These are phyloP conservation scores for Microtus richardsoni DNA, from an alignment of 2,113 vertebrate genomes.

Conservation along the genomic window DNA sequence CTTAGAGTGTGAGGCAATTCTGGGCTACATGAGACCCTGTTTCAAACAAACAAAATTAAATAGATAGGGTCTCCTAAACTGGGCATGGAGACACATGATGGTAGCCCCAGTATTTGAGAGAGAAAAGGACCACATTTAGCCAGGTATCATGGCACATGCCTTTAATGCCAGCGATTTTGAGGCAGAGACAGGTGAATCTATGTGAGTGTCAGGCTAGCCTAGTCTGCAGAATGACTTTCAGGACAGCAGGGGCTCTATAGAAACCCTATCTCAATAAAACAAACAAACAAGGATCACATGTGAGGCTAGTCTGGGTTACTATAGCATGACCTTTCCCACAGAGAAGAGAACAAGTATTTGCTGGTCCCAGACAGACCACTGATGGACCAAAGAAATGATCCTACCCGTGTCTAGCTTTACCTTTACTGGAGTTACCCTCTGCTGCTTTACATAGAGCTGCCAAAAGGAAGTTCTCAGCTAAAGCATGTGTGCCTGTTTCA, in stretches of 20 bases:
- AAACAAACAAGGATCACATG: background rate
- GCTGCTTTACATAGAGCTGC: no score
- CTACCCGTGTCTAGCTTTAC: background rate
- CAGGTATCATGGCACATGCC: background rate
- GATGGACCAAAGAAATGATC: background rate
- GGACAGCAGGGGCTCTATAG: background rate
- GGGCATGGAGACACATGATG: background rate
- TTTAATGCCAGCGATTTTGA: background rate
- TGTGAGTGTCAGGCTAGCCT: background rate
- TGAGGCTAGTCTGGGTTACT: background rate
- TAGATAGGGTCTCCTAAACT: background rate
- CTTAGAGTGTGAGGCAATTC: background rate
- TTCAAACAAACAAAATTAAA: background rate
- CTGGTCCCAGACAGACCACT: background rate
- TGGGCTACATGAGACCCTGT: background rate
- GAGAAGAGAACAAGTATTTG: background rate
- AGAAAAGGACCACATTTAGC: background rate
- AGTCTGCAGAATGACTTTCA: background rate
- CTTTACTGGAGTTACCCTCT: background rate
- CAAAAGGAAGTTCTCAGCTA: no score
- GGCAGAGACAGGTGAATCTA: background rate
- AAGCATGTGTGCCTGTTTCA: no score
- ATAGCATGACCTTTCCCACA: background rate
- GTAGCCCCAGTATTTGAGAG: background rate
- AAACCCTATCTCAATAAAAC: background rate